phyloP scores from a whole-genome alignment of 2,113 vertebrate species.

The Hippocampus zosterae region DNA sequence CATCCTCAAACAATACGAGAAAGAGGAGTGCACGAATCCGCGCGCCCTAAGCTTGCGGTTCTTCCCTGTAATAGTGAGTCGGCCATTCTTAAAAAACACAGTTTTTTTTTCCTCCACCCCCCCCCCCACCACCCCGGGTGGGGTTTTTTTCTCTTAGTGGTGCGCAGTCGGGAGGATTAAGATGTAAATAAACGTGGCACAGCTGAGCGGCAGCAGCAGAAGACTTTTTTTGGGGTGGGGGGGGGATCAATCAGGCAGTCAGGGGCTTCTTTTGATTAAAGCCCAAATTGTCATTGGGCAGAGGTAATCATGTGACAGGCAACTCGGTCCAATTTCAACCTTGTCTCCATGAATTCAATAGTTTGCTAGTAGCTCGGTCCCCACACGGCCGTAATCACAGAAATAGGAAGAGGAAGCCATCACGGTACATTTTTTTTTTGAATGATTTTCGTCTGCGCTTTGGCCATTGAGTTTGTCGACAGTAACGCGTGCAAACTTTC shows the following conservation, averaged over 20 bases:
- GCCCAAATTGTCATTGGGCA: conserved; percentile 99
- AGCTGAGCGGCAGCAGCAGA: conserved; percentile 89
- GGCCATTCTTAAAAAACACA: conserved; percentile 70
- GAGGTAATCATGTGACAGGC: conserved; percentile 99
- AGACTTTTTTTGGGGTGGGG: conserved; percentile 95
- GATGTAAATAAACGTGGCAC: conserved; percentile 95
- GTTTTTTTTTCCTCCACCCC: conserved; percentile 35
- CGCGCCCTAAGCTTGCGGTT: conserved; percentile 63
- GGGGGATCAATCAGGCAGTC: conserved; percentile 99
- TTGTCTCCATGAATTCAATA: conserved; percentile 99
- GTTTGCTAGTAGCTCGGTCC: conserved; percentile 99
- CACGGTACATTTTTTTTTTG: conserved; percentile 67
- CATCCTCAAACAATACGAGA: conserved; percentile 88
- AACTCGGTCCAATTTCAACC: conserved; percentile 99
- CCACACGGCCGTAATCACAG: conserved; percentile 99
- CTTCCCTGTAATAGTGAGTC: conserved; percentile 64
- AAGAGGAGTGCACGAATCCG: conserved; percentile 82
- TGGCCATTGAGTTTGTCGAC: conserved; percentile 73
- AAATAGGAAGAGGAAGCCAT: conserved; percentile 91
- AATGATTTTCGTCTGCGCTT: conserved; percentile 69
- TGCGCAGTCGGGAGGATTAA: conserved; percentile 75
- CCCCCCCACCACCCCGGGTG: conserved; percentile 25
- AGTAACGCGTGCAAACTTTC: conserved; percentile 86
- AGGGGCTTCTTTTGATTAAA: conserved; percentile 99
- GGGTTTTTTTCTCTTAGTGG: conserved; percentile 19